Evolutionary conservation across 1,140 invertebrate genomes (phyloP).

Genomic region (Eumeta japonica): DNA sequence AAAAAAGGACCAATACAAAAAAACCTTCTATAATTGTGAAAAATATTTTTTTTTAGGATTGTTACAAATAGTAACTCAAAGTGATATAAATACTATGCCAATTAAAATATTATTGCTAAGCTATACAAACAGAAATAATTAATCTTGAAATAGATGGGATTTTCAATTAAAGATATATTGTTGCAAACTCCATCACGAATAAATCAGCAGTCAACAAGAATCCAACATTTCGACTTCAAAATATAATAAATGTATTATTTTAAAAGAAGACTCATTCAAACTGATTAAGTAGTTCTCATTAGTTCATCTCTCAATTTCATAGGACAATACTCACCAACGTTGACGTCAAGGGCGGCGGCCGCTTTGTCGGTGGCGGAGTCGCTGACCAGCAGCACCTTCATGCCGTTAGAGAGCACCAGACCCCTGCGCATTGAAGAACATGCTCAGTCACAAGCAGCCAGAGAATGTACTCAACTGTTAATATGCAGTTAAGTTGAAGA

Average conservation of each 20-base stretch:
- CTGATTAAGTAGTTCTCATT: too few relatives aligned
- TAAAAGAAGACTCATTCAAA: too few relatives aligned
- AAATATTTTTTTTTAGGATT: neutral
- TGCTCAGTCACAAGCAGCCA: too few relatives aligned
- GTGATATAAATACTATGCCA: neutral
- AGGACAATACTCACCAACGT: conserved; percentile 66
- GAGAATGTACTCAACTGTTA: too few relatives aligned
- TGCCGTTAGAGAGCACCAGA: conserved; percentile 77
- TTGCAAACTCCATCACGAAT: neutral
- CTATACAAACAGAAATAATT: conserved; percentile 1
- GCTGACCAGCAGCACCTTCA: conserved; percentile 89
- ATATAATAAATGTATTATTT: too few relatives aligned
- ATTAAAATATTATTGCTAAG: conserved; percentile 1
- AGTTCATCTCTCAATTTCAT: neutral
- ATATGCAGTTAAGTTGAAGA: too few relatives aligned
- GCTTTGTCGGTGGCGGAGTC: conserved; percentile 91
- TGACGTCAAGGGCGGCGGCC: conserved; percentile 79
- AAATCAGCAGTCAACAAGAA: too few relatives aligned
- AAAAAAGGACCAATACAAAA: too few relatives aligned
- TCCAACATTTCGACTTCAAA: too few relatives aligned
- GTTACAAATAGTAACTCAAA: conserved; percentile 3
- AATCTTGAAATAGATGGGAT: neutral
- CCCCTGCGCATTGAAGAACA: too few relatives aligned
- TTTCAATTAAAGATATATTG: neutral
- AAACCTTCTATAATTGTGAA: neutral